These are phyloP conservation scores for Sisyra terminalis DNA, from an alignment of 2,888 invertebrate species.

Conservation along the genomic window DNA sequence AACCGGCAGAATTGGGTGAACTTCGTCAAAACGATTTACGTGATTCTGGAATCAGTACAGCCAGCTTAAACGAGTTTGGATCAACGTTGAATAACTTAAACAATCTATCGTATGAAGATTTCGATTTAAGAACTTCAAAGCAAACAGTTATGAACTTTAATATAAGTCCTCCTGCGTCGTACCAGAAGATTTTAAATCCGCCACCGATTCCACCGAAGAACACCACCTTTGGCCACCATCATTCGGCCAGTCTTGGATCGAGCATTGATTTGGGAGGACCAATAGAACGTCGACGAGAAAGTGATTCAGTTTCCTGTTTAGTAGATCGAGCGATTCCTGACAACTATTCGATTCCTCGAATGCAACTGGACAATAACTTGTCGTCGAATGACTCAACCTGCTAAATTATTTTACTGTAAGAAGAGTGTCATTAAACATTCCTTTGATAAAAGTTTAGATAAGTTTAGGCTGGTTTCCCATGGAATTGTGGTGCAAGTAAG, in stretches of 20 bases:
- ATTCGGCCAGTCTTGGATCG: constrained; percentile 18
- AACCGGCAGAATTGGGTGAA: constrained; percentile 9
- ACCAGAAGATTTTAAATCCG: constrained; percentile 21
- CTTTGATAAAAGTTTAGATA: no score
- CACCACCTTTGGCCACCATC: constrained; percentile 12
- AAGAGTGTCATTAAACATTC: not conserved
- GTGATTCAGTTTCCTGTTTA: constrained; percentile 11
- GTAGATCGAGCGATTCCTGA: constrained; percentile 18
- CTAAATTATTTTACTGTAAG: not conserved
- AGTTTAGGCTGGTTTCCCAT: no score
- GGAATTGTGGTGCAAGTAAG: no score
- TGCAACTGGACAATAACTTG: constrained; percentile 16
- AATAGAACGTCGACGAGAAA: constrained; percentile 10
- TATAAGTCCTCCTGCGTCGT: constrained; percentile 18
- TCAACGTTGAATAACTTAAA: constrained; percentile 25
- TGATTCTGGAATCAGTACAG: constrained; percentile 34
- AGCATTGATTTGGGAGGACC: constrained; percentile 18
- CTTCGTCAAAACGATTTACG: constrained; percentile 28
- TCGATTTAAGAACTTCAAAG: constrained; percentile 22
- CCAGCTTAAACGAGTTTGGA: constrained; percentile 24
- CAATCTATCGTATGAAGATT: constrained; percentile 26
- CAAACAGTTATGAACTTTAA: constrained; percentile 25
- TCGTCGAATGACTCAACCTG: constrained; percentile 8
- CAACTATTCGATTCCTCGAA: constrained; percentile 24
- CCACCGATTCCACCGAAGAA: constrained; percentile 26